Evolutionary conservation across 92 coral and sea anemone genomes (phyloP).

Genomic region (Umimayanthus chanpuru): DNA sequence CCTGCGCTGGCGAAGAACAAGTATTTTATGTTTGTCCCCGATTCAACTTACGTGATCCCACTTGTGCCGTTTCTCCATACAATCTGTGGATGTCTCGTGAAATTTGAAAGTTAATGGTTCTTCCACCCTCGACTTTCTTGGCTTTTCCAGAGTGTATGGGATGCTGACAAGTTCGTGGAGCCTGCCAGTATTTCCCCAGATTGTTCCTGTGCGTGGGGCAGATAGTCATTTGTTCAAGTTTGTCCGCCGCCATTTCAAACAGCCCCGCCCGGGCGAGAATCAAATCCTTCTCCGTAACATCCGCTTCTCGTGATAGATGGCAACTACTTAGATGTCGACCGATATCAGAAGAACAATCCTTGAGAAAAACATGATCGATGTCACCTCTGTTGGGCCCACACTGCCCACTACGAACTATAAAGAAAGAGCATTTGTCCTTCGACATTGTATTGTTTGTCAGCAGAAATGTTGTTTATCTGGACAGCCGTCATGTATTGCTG

Average conservation of each 20-base stretch:
- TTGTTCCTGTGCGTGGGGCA: not conserved
- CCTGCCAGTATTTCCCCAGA: slow-evolving; percentile 22
- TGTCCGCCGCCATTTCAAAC: not conserved
- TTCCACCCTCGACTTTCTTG: no score
- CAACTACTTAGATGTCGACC: not conserved
- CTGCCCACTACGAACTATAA: not conserved
- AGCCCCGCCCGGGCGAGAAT: slow-evolving; percentile 8
- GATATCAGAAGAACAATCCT: not conserved
- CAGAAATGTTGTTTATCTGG: no score
- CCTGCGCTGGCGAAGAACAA: no score
- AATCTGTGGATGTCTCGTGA: no score
- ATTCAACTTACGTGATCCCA: no score
- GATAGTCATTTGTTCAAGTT: not conserved
- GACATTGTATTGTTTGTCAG: no score
- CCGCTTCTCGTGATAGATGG: not conserved
- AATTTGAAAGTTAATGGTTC: no score
- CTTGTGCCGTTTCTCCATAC: no score
- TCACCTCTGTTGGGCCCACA: not conserved
- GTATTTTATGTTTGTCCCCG: no score
- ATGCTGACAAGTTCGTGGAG: not conserved
- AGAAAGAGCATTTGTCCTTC: not conserved
- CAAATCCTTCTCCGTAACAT: slow-evolving; percentile 8
- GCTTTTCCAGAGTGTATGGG: not conserved
- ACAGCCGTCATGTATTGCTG: no score
- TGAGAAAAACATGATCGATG: not conserved